These are phyloP conservation scores for Phaenicophaeus curvirostris DNA, from an alignment of 2,797 vertebrate genomes.

Conservation along the genomic window DNA sequence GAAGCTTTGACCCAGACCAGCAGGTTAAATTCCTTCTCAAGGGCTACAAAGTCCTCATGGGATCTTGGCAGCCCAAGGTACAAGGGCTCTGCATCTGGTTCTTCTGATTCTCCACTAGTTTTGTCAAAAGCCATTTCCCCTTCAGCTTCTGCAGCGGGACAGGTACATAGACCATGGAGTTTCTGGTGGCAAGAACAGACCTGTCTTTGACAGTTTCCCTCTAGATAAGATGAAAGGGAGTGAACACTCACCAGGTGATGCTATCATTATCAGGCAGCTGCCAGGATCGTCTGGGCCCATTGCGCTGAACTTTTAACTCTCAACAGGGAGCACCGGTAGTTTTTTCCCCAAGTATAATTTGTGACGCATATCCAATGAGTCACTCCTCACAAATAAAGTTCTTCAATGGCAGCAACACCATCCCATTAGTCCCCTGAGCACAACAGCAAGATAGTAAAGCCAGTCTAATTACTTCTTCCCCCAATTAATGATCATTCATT, in stretches of 20 bases:
- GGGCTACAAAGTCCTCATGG: neutral
- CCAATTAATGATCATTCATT: neutral
- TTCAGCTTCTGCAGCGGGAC: neutral
- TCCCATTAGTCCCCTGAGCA: neutral
- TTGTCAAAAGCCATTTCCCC: neutral
- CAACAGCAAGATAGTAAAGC: neutral
- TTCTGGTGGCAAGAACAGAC: neutral
- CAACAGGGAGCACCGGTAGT: neutral
- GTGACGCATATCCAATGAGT: conserved; percentile 9
- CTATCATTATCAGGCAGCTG: neutral
- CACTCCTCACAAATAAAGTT: conserved; percentile 15
- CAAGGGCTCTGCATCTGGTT: neutral
- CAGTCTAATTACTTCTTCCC: neutral
- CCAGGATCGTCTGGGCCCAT: neutral
- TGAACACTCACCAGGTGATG: neutral
- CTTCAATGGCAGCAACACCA: conserved; percentile 23
- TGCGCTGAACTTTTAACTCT: neutral
- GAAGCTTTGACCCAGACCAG: neutral
- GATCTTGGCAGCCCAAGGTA: neutral
- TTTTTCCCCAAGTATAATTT: neutral
- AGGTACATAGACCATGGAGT: neutral
- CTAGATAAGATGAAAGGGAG: neutral
- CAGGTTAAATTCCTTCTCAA: neutral
- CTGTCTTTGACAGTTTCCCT: neutral
- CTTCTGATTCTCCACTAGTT: neutral